Percentiles rank a stretch among this genome's conserved stretches.
Conservation (phyloP, 2,113 vertebrate species). For the Apodemus speciosus region DNA sequence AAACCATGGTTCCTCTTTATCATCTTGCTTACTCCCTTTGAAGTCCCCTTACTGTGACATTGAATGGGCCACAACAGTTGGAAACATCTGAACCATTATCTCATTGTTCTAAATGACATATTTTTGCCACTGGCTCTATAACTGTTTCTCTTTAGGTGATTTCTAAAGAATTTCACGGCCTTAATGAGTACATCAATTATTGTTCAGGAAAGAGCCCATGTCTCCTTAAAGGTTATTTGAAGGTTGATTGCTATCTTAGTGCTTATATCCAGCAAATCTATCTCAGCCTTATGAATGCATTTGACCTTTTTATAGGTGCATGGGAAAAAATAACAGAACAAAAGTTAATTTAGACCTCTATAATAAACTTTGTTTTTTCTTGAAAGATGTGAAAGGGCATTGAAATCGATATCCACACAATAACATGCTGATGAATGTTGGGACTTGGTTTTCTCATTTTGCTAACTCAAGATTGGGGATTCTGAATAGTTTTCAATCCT, state of each 20-base stretch:
- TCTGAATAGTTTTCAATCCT: slow-evolving; percentile 90
- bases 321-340: slow-evolving; percentile 89
- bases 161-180: slow-evolving; percentile 75
- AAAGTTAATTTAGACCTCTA: slow-evolving; percentile 96
- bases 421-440: slow-evolving; percentile 95
- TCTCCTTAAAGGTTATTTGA: slow-evolving; percentile 93
- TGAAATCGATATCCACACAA: slow-evolving; percentile 97
- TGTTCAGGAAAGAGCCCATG: slow-evolving; percentile 82
- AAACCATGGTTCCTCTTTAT: not conserved
- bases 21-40: not conserved
- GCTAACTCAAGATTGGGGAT: slow-evolving; percentile 88
- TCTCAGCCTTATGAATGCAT: slow-evolving; percentile 96
- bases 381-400: slow-evolving; percentile 97
- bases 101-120: slow-evolving; percentile 72
- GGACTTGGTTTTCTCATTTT: slow-evolving; percentile 94
- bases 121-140: slow-evolving; percentile 66
- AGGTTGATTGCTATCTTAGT: slow-evolving; percentile 94
- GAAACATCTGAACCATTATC: slow-evolving; percentile 68
- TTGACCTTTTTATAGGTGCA: slow-evolving; percentile 98
- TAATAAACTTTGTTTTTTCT: slow-evolving; percentile 90
- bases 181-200: slow-evolving; percentile 91
- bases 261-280: slow-evolving; percentile 91
- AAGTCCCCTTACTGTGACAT: not conserved
- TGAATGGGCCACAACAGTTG: slow-evolving; percentile 50
- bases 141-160: slow-evolving; percentile 80